Conservation (phyloP, 2,113 vertebrate species). For the human (Homo sapiens) region GRCh38 chr16:65124501-65125000, state of each 20-base stretch:
- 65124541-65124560: background rate
- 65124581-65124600: background rate
- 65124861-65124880: background rate
- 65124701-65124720: background rate
- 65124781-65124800: background rate
- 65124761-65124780: background rate
- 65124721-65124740: background rate
- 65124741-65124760: background rate
- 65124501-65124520: background rate
- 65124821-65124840: background rate
- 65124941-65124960: background rate
- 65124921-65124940: background rate
- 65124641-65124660: background rate
- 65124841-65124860: background rate
- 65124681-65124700: background rate
- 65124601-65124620: background rate
- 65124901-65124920: background rate
- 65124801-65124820: background rate
- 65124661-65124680: fast-evolving
- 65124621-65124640: background rate
- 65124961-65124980: background rate
- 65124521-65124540: constrained; percentile 54
- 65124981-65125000: background rate
- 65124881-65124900: background rate
- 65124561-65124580: background rate